Evolutionary conservation across 2,113 vertebrate species (phyloP).

Genomic region (Apaloderma vittatum): DNA sequence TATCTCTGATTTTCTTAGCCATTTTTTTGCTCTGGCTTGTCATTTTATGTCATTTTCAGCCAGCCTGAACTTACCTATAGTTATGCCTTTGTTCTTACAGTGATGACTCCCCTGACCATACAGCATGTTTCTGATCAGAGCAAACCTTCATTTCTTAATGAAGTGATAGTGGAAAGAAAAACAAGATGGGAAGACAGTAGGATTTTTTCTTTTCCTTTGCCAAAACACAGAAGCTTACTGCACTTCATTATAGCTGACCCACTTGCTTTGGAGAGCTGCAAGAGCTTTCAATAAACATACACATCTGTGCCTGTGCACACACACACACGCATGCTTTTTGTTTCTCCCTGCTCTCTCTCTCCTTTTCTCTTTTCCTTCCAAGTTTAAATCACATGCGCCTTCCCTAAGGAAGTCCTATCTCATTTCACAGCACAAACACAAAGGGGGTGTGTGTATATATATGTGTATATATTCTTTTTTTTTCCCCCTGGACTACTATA

Average conservation of each 20-base stretch:
- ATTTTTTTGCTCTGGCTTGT: background rate
- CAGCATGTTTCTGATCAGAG: background rate
- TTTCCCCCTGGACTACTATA: background rate
- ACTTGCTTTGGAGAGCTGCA: slow-evolving; percentile 5
- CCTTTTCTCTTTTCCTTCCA: background rate
- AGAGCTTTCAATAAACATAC: background rate
- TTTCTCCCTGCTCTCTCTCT: background rate
- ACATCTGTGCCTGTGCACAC: background rate
- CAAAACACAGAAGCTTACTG: background rate
- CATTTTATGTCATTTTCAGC: slow-evolving; percentile 5
- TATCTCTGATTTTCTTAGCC: background rate
- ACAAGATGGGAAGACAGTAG: background rate
- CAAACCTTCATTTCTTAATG: background rate
- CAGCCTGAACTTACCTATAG: background rate
- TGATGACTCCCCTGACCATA: background rate
- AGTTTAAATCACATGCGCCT: background rate
- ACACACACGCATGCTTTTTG: background rate
- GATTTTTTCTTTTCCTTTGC: background rate
- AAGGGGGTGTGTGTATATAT: background rate
- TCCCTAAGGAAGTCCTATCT: background rate
- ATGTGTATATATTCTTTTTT: background rate
- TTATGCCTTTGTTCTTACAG: background rate
- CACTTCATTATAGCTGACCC: background rate
- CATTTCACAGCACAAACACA: background rate
- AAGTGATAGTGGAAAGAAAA: background rate